Conservation (phyloP, 2,888 invertebrate species). For the Nemotelus nigrinus region DNA sequence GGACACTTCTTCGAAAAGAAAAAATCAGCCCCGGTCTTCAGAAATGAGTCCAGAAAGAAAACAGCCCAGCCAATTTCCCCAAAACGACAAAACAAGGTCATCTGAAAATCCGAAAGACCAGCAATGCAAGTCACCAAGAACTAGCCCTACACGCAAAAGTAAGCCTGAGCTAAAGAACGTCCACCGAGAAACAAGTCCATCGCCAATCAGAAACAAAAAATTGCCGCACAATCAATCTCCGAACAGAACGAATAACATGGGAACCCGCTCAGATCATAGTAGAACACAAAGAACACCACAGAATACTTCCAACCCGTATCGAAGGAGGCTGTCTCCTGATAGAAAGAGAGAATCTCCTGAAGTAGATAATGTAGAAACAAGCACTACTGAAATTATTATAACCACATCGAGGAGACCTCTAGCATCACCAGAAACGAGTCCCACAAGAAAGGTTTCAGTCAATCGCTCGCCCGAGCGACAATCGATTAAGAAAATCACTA, state of each 20-base stretch:
- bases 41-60: slow-evolving; percentile 5
- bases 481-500: slow-evolving; percentile 25
- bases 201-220: slow-evolving; percentile 58
- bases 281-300: no score
- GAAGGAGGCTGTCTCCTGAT: no score
- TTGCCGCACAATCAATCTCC: slow-evolving; percentile 27
- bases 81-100: neutral
- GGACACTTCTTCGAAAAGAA: neutral
- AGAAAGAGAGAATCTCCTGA: no score
- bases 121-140: neutral
- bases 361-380: no score
- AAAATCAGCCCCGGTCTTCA: slow-evolving; percentile 2
- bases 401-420: slow-evolving; percentile 42
- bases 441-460: slow-evolving; percentile 55
- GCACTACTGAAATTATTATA: no score
- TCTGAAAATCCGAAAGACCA: neutral
- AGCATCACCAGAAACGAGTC: slow-evolving; percentile 60
- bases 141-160: slow-evolving; percentile 29
- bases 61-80: neutral
- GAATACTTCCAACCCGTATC: no score
- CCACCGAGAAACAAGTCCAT: slow-evolving; percentile 58
- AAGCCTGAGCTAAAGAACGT: slow-evolving; percentile 58
- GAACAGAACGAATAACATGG: slow-evolving; percentile 60
- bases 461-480: slow-evolving; percentile 51
- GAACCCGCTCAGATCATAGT: slow-evolving; percentile 50